Percentiles rank a stretch among this genome's conserved stretches.
Conservation (phyloP, 2,888 invertebrate genomes). For the Nephrotoma appendiculata region DNA sequence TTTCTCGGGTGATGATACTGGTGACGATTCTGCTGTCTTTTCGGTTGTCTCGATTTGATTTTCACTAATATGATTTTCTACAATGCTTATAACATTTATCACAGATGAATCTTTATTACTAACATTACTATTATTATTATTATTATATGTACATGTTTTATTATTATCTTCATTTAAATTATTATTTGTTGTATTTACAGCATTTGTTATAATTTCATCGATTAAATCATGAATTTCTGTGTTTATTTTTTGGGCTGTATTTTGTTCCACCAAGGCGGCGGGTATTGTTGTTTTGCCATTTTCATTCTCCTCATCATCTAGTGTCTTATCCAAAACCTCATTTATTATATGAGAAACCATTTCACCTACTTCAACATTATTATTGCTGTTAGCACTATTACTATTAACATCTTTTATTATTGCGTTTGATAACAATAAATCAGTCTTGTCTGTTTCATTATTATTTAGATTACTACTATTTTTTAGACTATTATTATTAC, state of each 20-base stretch:
- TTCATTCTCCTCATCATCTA: conserved; percentile 9
- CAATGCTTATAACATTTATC: conserved; percentile 5
- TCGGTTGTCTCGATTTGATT: neutral
- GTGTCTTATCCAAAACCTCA: conserved; percentile 24
- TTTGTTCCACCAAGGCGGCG: conserved; percentile 12
- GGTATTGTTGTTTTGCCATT: conserved; percentile 14
- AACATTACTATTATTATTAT: conserved; percentile 6
- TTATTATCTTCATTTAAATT: conserved; percentile 11
- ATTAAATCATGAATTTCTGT: conserved; percentile 35
- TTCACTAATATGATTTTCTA: conserved; percentile 7
- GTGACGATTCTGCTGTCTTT: conserved; percentile 3
- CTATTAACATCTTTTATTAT: conserved; percentile 14
- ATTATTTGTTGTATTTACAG: conserved; percentile 30
- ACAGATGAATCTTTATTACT: conserved; percentile 6
- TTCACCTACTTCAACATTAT: conserved; percentile 15
- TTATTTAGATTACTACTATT: conserved; percentile 13
- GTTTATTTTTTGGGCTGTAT: conserved; percentile 12
- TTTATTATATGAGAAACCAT: conserved; percentile 26
- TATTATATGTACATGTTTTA: conserved; percentile 13
- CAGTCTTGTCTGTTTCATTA: conserved; percentile 31
- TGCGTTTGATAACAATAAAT: conserved; percentile 23
- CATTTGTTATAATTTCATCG: conserved; percentile 36
- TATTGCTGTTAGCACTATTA: conserved; percentile 11
- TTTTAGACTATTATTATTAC: conserved; percentile 11
- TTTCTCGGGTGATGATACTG: conserved; percentile 17